Evolutionary conservation across 2,113 vertebrate genomes (phyloP).

Genomic region (Cinclus mexicanus): DNA sequence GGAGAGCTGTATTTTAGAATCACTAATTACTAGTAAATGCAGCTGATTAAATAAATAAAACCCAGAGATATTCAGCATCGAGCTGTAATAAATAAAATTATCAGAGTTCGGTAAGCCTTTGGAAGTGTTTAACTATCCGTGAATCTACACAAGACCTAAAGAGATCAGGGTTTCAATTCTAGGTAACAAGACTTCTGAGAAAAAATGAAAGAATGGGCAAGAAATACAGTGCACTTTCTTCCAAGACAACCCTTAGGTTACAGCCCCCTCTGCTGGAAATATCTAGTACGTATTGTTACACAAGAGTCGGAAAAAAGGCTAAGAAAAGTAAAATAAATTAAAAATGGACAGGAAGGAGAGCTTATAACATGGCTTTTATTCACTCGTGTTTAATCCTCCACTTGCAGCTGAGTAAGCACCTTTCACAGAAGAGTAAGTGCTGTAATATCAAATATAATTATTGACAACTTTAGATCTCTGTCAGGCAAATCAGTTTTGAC

Average conservation of each 20-base stretch:
- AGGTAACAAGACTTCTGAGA: neutral
- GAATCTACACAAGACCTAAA: neutral
- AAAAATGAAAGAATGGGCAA: neutral
- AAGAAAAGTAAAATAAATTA: neutral
- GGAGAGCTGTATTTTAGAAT: neutral
- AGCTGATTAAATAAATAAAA: neutral
- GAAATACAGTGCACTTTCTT: neutral
- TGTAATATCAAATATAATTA: neutral
- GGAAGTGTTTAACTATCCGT: neutral
- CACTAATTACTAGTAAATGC: neutral
- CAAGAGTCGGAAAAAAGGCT: neutral
- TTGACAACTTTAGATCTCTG: neutral
- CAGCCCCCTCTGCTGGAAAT: conserved; percentile 45
- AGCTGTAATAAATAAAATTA: neutral
- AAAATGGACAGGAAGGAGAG: neutral
- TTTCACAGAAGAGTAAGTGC: neutral
- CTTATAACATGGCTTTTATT: neutral
- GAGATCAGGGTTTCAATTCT: neutral
- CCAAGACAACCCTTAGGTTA: neutral
- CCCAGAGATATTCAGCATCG: neutral
- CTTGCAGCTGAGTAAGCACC: neutral
- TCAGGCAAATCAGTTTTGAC: neutral
- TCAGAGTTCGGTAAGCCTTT: neutral
- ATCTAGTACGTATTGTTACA: neutral
- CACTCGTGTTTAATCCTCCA: neutral